A percentile compares a stretch with the other conserved stretches of the same genome.
Conservation (phyloP, 2,797 vertebrate species). For the Taeniopygia guttata region DNA sequence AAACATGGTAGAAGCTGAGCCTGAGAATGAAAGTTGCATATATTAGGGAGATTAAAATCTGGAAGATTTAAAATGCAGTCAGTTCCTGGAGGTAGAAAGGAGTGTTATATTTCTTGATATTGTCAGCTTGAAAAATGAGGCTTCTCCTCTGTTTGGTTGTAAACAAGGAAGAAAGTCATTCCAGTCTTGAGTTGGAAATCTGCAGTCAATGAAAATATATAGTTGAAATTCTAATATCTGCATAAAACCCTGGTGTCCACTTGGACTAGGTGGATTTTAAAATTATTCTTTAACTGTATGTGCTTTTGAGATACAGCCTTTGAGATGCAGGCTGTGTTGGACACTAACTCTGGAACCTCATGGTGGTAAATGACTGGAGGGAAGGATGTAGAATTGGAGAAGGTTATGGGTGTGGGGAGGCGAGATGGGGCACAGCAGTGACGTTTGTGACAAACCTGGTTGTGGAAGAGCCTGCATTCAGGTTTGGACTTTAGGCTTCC, state of each 20-base stretch:
- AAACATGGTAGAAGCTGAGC: neutral
- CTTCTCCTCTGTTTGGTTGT: neutral
- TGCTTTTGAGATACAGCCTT: neutral
- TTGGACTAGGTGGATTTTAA: neutral
- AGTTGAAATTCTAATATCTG: neutral
- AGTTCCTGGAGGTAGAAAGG: neutral
- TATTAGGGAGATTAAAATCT: neutral
- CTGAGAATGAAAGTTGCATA: neutral
- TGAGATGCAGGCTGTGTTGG: neutral
- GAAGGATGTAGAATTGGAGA: neutral
- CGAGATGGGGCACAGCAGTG: neutral
- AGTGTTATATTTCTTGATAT: neutral
- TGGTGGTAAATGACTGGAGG: neutral
- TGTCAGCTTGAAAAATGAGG: neutral
- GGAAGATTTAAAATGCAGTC: neutral
- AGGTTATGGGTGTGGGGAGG: neutral
- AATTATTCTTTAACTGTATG: neutral
- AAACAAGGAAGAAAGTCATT: neutral
- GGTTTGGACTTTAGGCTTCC: neutral
- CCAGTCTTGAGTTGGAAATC: neutral
- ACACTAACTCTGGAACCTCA: neutral
- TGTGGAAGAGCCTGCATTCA: neutral
- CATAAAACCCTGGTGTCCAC: neutral
- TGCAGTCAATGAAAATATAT: neutral
- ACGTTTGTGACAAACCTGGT: neutral